Conservation (phyloP, 2,888 invertebrate genomes). For the Mythimna vitellina region DNA sequence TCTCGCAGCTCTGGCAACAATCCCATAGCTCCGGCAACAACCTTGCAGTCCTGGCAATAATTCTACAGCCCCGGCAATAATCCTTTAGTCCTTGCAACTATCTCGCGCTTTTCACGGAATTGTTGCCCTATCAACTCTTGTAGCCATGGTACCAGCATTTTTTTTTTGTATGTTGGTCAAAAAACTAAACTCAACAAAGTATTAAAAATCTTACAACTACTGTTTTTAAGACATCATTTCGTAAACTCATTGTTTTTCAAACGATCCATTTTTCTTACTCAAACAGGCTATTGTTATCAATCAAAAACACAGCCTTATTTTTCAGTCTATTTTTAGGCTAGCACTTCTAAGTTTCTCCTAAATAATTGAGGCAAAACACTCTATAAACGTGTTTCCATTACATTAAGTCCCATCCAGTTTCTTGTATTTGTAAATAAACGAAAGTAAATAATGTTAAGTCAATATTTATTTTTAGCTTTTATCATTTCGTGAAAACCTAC, state of each 20-base stretch:
- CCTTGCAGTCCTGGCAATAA: too few species aligned
- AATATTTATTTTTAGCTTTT: neutral
- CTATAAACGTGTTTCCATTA: too few species aligned
- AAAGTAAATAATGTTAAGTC: neutral
- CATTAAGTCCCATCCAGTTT: neutral
- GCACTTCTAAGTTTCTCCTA: neutral
- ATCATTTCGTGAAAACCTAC: neutral
- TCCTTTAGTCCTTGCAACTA: too few species aligned
- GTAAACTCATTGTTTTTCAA: neutral
- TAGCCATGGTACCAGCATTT: too few species aligned
- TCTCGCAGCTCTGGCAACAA: too few species aligned
- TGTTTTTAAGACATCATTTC: neutral
- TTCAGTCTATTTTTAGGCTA: neutral
- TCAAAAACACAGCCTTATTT: neutral
- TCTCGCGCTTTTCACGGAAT: too few species aligned
- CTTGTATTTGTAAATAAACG: neutral
- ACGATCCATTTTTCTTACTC: neutral
- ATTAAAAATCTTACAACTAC: neutral
- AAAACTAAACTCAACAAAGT: too few species aligned
- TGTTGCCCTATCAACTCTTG: too few species aligned
- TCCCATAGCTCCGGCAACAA: too few species aligned
- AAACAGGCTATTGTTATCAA: neutral
- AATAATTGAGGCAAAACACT: conserved; percentile 13
- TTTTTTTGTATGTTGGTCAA: too few species aligned
- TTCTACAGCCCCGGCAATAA: too few species aligned